Percentiles rank a stretch among this genome's conserved stretches.
Evolutionary conservation across 2,888 invertebrate genomes (phyloP).

Genomic region (Spodoptera exigua): DNA sequence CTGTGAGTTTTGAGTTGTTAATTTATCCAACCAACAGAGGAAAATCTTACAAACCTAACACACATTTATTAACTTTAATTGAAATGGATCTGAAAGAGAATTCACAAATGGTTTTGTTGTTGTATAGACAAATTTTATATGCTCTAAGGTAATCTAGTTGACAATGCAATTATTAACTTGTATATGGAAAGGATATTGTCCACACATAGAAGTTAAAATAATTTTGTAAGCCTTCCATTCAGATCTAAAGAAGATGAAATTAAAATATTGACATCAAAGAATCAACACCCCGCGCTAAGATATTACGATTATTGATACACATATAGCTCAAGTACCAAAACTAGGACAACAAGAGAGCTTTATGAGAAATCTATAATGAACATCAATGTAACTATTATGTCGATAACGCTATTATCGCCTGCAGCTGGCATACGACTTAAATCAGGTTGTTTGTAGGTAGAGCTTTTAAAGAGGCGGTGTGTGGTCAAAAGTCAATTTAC

Average conservation of each 20-base stretch:
- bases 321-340: slow-evolving; percentile 69
- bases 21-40: slow-evolving; percentile 70
- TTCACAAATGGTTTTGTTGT: slow-evolving; percentile 74
- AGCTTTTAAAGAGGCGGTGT: slow-evolving; percentile 48
- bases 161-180: slow-evolving; percentile 51
- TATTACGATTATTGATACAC: slow-evolving; percentile 54
- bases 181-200: slow-evolving; percentile 49
- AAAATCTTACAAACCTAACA: slow-evolving; percentile 74
- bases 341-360: slow-evolving; percentile 57
- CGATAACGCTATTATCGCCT: slow-evolving; percentile 53
- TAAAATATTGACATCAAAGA: slow-evolving; percentile 65
- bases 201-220: slow-evolving; percentile 57
- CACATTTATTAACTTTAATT: slow-evolving; percentile 74
- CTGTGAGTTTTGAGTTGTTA: slow-evolving; percentile 5
- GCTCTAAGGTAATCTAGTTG: slow-evolving; percentile 46
- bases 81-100: slow-evolving; percentile 84
- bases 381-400: slow-evolving; percentile 53
- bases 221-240: slow-evolving; percentile 81
- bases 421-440: slow-evolving; percentile 43
- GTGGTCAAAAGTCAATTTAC: slow-evolving; percentile 79
- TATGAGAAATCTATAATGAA: slow-evolving; percentile 57
- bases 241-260: slow-evolving; percentile 80
- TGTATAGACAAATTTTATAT: slow-evolving; percentile 54
- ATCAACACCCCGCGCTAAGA: slow-evolving; percentile 66
- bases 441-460: slow-evolving; percentile 45